Base-by-base conservation (phyloP, 2,113 vertebrate species). In the Apodemus speciosus region DNA sequence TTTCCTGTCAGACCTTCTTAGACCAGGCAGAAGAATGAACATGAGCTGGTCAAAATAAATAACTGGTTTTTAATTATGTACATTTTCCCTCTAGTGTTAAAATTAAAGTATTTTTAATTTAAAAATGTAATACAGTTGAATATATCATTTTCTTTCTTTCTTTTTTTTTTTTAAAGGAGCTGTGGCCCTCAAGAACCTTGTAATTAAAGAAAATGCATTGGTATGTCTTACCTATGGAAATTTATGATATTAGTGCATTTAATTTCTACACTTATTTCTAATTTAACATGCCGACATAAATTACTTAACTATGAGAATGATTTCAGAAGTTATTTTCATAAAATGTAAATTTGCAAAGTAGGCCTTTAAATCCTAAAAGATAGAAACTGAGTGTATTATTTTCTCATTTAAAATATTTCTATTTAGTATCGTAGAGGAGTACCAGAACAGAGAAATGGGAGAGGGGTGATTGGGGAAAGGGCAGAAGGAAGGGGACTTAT, bases 131-230 rank as follows among this genome's bases (percentile, higher is more conserved):
- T 80, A 35, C 43, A 90, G 88, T 95, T 94, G 64, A 80, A 30
- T 94, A 10, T 20, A 89, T 94, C 38, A 90, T 51, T 38, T 92
- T 21, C 21, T 83, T 89, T 35, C 94, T 96, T 90, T 46, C 1
- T 53, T 88, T 51, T 5, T 71, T 35, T 30, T 32, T 90, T 5
- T 71, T 35, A 83, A 97, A 99, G 99, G 99, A 96, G 98, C 99
- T 40, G 99, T 99, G 60, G 96, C 98, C 58, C 98, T 99, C 72
- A 99, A 96, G 97, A 99, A 99, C 97, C 98, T 99, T 96, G 99
- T 99, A 98, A 99, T 99, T 98, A 99, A 99, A 98, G 99, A 99
- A 98, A 99, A 99, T 99, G 99, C 99, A 30, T 96, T 99, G 99
- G 99, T 99, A 98, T 98, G 99, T 98, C 94, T 93, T 89, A 1